Base-by-base conservation (phyloP, 1,140 invertebrate genomes). In the Brachionus manjavacas region DNA sequence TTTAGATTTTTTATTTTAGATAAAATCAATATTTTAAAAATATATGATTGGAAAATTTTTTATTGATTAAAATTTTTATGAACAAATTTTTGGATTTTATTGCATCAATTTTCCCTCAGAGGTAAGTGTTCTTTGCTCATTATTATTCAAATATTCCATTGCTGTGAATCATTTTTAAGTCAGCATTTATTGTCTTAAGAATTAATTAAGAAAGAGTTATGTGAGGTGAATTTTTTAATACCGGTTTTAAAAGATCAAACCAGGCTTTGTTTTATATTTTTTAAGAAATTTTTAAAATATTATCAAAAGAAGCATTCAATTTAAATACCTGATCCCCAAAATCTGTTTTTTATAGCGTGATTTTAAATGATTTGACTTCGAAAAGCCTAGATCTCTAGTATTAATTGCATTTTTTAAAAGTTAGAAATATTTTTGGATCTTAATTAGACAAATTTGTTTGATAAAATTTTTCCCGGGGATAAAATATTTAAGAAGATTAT, bases 21-120 rank as follows among this genome's bases (percentile, higher is more conserved):
- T 60, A 60, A 23, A 60, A 60, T 60, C 52, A 60, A 60, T 60
- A 60, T 60, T 60, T 60, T 16, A 52, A 60, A 23, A 60, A 60
- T 23, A 60, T 60, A 60, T 60, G 52, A 60, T 16, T 60, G 20
- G 20, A 23, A 60, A 20, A 60, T 20, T 9, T 60, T 20, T 60
- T 60, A 60, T 60, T 60, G 52, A 60, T 23, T 60, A 60, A 60
- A 60, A 23, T 68, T 68, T 68, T 68, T 68, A 68, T 68, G 66
- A 68, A 68, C 66, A 68, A 68, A 31, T 68, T 68, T 68, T 68
- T 68, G 66, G 31, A 68, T 68, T 68, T 68, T 31, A 28, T 68
- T 68, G 31, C 0, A 31, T 68, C 66, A 31, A 14, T 68, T 31
- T 68, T 68, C 14, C 66, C 66, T 68, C 25, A 68, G 14, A 68